phyloP scores from a whole-genome alignment of 1,140 invertebrate species.

The Stenopsyche tienmushanensis region DNA sequence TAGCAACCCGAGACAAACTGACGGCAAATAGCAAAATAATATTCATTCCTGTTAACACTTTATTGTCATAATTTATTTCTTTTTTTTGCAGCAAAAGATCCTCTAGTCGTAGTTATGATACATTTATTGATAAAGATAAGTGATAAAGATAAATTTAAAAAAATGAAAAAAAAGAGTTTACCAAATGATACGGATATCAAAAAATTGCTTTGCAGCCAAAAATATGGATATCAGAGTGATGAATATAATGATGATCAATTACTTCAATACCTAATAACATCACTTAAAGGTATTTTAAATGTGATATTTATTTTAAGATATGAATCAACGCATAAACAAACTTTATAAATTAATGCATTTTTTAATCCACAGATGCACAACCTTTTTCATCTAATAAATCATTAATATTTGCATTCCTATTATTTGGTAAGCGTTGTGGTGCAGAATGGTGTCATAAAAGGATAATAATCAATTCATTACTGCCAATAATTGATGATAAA shows the following conservation, averaged over 20 bases:
- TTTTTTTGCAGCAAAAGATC: slow-evolving; percentile 48
- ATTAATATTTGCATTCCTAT: slow-evolving; percentile 46
- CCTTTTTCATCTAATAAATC: slow-evolving; percentile 46
- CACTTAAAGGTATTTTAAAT: not conserved
- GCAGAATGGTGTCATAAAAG: slow-evolving; percentile 50
- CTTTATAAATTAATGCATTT: too few relatives aligned
- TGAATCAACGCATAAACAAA: too few relatives aligned
- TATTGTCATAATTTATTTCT: too few relatives aligned
- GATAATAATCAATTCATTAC: slow-evolving; percentile 48
- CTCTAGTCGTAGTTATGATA: slow-evolving; percentile 49
- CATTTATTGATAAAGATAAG: slow-evolving; percentile 51
- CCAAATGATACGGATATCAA: too few relatives aligned
- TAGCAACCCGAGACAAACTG: too few relatives aligned
- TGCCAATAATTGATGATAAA: slow-evolving; percentile 48
- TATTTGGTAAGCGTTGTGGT: slow-evolving; percentile 51
- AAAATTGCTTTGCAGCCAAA: slow-evolving; percentile 27
- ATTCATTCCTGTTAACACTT: too few relatives aligned
- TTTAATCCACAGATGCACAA: too few relatives aligned
- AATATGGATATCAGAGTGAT: slow-evolving; percentile 49
- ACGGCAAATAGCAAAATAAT: too few relatives aligned
- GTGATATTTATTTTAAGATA: not conserved
- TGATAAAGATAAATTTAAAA: slow-evolving; percentile 43
- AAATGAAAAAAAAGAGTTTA: slow-evolving; percentile 41
- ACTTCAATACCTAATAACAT: slow-evolving; percentile 44
- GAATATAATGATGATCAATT: slow-evolving; percentile 51